These are phyloP conservation scores for Arctia plantaginis DNA, from an alignment of 2,888 invertebrate species.

Conservation along the genomic window DNA sequence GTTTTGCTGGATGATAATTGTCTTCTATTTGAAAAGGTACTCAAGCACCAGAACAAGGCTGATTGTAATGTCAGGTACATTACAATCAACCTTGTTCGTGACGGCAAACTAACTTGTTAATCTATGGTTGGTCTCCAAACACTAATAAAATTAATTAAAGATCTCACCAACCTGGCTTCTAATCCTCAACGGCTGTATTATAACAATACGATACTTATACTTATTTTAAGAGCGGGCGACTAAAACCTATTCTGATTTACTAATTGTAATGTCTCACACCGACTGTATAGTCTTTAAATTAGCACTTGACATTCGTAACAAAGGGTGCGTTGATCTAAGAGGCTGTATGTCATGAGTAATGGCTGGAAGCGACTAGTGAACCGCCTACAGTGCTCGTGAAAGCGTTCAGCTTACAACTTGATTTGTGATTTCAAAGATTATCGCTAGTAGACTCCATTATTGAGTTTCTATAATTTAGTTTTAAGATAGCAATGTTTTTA, in stretches of 20 bases:
- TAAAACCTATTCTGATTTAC: background rate
- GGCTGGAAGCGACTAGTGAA: slow-evolving; percentile 78
- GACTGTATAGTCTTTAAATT: slow-evolving; percentile 19
- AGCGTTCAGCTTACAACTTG: slow-evolving; percentile 81
- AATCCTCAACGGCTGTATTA: no score
- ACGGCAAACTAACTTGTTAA: no score
- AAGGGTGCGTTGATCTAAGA: slow-evolving; percentile 24
- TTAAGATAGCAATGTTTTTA: slow-evolving; percentile 60
- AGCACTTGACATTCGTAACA: slow-evolving; percentile 29
- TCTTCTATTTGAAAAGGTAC: no score
- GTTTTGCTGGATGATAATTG: background rate
- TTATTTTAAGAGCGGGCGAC: background rate
- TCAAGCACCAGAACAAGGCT: no score
- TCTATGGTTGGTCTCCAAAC: background rate
- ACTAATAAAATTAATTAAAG: background rate
- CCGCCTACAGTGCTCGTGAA: slow-evolving; percentile 83
- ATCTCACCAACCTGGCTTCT: background rate
- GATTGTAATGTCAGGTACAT: no score
- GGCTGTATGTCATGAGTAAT: slow-evolving; percentile 62
- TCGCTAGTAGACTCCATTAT: slow-evolving; percentile 75
- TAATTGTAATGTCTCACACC: slow-evolving; percentile 7
- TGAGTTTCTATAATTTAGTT: slow-evolving; percentile 75
- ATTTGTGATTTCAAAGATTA: slow-evolving; percentile 85
- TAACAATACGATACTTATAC: no score
- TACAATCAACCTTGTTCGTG: background rate